Conservation (phyloP, 1,140 invertebrate genomes). For the Rhopalosiphum padi region DNA sequence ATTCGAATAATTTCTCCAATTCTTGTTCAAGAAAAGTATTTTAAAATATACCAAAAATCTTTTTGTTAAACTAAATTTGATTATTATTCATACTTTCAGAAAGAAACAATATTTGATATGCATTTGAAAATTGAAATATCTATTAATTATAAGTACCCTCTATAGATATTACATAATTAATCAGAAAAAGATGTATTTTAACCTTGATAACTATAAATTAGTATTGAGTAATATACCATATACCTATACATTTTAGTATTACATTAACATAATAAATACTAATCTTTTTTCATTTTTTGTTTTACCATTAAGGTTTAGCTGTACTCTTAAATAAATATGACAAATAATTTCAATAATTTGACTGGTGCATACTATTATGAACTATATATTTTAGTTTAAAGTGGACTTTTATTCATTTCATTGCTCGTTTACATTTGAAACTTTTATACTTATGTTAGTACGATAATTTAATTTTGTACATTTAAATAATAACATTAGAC, state of each 20-base stretch:
- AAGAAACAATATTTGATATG: background rate
- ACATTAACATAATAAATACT: background rate
- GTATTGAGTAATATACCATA: background rate
- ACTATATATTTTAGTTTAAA: background rate
- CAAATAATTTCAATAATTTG: background rate
- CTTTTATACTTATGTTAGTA: background rate
- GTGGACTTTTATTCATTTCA: background rate
- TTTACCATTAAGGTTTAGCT: background rate
- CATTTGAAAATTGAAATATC: background rate
- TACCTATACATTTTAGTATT: no score
- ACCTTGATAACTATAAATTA: background rate
- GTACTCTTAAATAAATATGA: background rate
- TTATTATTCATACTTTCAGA: background rate
- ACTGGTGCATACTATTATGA: background rate
- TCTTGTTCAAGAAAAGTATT: background rate
- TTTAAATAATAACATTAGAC: background rate
- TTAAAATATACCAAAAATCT: background rate
- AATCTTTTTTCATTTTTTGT: background rate
- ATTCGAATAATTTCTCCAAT: background rate
- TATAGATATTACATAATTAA: background rate
- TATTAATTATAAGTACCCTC: background rate
- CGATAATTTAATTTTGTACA: background rate
- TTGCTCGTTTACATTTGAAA: background rate
- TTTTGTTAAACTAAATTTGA: background rate
- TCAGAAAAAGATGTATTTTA: background rate